A percentile compares a stretch with the other conserved stretches of the same genome.
Evolutionary conservation across 2,797 vertebrate genomes (phyloP).

Genomic region (Enteromius treurensis): DNA sequence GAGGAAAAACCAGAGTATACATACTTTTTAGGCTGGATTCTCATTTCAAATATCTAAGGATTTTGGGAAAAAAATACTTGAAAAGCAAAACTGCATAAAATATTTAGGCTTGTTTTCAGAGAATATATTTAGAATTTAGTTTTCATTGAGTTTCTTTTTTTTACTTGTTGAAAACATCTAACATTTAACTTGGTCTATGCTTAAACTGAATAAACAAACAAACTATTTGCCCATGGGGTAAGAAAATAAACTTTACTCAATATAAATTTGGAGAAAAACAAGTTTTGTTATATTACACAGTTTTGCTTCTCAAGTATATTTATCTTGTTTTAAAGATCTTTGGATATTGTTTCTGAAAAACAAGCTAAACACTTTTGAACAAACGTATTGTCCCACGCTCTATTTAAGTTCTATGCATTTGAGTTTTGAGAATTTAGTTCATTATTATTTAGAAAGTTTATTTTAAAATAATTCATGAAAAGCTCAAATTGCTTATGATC

Average conservation of each 20-base stretch:
- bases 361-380: background rate
- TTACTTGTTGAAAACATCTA: constrained; percentile 18
- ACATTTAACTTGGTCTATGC: background rate
- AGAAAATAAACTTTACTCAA: background rate
- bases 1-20: background rate
- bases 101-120: constrained; percentile 7
- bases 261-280: constrained; percentile 1
- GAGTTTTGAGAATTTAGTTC: background rate
- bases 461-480: background rate
- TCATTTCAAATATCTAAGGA: background rate
- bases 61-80: background rate
- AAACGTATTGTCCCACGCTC: background rate
- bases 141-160: background rate
- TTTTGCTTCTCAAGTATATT: constrained; percentile 3
- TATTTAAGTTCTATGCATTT: background rate
- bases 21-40: background rate
- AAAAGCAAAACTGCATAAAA: constrained; percentile 18
- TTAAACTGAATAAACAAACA: background rate
- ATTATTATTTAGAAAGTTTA: background rate
- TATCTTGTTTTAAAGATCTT: background rate
- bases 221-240: background rate
- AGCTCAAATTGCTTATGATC: background rate
- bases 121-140: background rate
- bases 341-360: background rate
- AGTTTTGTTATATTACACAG: background rate